Percentiles rank a stretch among this genome's conserved stretches.
phyloP scores from a whole-genome alignment of 1,140 invertebrate species.

The Cepaea nemoralis region DNA sequence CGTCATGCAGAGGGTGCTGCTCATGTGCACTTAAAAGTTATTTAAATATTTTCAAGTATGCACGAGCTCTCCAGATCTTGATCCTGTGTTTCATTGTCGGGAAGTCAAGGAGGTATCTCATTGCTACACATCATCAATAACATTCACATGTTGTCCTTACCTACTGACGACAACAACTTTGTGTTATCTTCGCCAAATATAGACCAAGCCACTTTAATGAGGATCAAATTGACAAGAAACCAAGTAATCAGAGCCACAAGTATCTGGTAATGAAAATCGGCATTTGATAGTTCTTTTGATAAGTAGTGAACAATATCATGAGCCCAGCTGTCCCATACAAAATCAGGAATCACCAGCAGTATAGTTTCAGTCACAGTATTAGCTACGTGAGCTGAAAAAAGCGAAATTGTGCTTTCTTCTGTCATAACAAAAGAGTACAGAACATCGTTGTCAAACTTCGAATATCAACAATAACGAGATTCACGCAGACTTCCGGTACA shows the following conservation, averaged over 20 bases:
- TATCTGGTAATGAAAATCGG: conserved; percentile 82
- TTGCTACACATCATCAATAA: too few relatives aligned
- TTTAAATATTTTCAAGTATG: too few relatives aligned
- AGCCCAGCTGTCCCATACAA: conserved; percentile 24
- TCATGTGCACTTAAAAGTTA: too few relatives aligned
- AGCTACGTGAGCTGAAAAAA: conserved; percentile 12
- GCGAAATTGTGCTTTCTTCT: conserved; percentile 19
- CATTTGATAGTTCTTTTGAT: conserved; percentile 36
- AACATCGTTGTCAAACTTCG: too few relatives aligned
- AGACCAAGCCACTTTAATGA: conserved; percentile 84
- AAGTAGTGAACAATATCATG: conserved; percentile 13
- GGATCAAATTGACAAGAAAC: conserved; percentile 79
- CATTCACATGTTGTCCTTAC: conserved; percentile 12
- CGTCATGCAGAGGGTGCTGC: too few relatives aligned
- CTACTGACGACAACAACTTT: conserved; percentile 43
- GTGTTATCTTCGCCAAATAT: conserved; percentile 77
- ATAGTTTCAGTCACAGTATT: conserved; percentile 27
- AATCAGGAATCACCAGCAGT: conserved; percentile 18
- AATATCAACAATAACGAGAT: too few relatives aligned
- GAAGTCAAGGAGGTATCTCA: too few relatives aligned
- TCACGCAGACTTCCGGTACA: too few relatives aligned
- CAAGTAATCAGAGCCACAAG: conserved; percentile 81
- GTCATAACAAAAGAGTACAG: conserved; percentile 19
- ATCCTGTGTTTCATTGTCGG: too few relatives aligned
- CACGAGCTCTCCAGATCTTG: too few relatives aligned